Conservation (phyloP, 92 coral and sea anemone genomes). For the Montipora capitata region DNA sequence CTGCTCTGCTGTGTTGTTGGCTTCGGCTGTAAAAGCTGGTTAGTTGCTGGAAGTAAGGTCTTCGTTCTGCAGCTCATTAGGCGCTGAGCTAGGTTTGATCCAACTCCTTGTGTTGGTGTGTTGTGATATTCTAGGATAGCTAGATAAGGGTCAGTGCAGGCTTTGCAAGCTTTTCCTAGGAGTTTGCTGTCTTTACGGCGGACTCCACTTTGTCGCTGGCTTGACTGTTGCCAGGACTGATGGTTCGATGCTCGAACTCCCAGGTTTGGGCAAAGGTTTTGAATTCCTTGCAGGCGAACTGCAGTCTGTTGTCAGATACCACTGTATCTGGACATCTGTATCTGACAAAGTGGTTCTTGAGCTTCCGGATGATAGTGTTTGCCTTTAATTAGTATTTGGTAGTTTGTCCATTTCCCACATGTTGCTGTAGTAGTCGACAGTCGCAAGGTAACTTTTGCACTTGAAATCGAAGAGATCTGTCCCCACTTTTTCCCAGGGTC, state of each 20-base stretch:
- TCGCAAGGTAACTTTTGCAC: neutral
- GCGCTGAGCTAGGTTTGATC: slow-evolving; percentile 56
- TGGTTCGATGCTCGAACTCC: slow-evolving; percentile 36
- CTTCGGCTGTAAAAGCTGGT: slow-evolving; percentile 13
- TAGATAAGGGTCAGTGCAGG: neutral
- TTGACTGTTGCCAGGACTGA: slow-evolving; percentile 26
- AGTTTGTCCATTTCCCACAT: neutral
- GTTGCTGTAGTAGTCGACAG: neutral
- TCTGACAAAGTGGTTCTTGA: slow-evolving; percentile 1
- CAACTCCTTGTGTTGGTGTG: neutral
- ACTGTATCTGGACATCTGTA: slow-evolving; percentile 25
- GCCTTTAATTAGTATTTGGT: neutral
- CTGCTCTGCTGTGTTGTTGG: neutral
- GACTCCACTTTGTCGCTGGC: slow-evolving; percentile 46
- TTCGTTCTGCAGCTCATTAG: slow-evolving; percentile 53
- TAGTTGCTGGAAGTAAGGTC: slow-evolving; percentile 44
- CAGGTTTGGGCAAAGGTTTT: slow-evolving; percentile 23
- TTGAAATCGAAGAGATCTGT: neutral
- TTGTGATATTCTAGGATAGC: neutral
- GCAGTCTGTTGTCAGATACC: slow-evolving; percentile 37
- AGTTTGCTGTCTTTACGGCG: slow-evolving; percentile 1
- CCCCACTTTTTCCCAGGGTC: neutral
- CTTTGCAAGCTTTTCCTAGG: neutral
- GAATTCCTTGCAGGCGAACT: slow-evolving; percentile 38
- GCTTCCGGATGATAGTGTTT: slow-evolving; percentile 9